phyloP scores from a whole-genome alignment of 2,797 vertebrate species.

The Urophycis tenuis region DNA sequence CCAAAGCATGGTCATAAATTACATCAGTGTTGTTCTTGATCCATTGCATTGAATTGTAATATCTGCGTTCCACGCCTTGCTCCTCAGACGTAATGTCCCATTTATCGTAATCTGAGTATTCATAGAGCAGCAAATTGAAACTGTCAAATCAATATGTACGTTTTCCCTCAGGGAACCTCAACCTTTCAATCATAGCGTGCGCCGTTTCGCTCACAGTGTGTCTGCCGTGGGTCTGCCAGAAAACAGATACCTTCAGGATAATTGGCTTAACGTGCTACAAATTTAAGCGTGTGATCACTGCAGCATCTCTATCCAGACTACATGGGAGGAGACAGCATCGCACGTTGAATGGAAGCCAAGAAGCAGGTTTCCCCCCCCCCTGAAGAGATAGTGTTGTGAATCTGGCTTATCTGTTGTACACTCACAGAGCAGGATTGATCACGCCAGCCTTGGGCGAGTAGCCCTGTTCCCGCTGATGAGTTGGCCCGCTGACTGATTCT shows the following conservation, averaged over 20 bases:
- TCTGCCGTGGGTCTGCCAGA: not conserved
- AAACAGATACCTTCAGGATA: not conserved
- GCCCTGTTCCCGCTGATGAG: constrained; percentile 31
- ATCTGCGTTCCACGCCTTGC: not conserved
- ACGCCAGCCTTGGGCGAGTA: constrained; percentile 32
- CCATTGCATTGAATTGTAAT: not conserved
- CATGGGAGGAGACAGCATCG: not conserved
- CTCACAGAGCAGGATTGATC: constrained; percentile 47
- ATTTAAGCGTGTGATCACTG: not conserved
- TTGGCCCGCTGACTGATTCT: constrained; percentile 31
- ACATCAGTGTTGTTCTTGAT: not conserved
- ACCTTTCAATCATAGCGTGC: not conserved
- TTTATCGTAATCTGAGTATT: not conserved
- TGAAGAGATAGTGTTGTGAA: constrained; percentile 14
- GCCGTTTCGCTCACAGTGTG: not conserved
- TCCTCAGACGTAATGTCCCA: not conserved
- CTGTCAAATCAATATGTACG: not conserved
- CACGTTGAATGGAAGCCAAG: not conserved
- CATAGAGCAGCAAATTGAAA: constrained; percentile 8
- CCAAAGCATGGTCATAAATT: not conserved
- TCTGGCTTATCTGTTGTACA: constrained; percentile 11
- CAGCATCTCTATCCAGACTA: not conserved
- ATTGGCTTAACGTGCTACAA: not conserved
- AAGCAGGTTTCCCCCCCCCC: not conserved
- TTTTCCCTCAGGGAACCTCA: not conserved